phyloP scores from a whole-genome alignment of 2,797 vertebrate genomes.

The Pygocentrus nattereri region DNA sequence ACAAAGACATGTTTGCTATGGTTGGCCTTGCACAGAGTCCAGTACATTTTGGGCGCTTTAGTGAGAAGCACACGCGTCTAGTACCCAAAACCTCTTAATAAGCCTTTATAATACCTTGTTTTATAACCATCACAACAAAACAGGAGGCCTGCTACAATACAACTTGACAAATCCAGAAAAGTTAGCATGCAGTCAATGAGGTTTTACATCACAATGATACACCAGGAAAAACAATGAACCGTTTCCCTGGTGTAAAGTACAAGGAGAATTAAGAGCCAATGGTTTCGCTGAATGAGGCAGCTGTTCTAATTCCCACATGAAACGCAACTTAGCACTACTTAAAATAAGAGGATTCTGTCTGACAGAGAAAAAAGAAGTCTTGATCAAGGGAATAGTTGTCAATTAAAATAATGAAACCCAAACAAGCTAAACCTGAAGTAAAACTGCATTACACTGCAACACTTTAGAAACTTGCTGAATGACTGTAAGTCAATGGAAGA shows the following conservation, averaged over 20 bases:
- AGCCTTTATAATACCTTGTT: constrained; percentile 55
- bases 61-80: constrained; percentile 58
- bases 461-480: not conserved
- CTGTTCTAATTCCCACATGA: constrained; percentile 14
- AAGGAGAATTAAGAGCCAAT: constrained; percentile 46
- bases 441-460: not conserved
- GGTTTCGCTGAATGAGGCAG: constrained; percentile 7
- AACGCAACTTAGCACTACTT: constrained; percentile 41
- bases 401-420: no score
- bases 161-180: constrained; percentile 64
- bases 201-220: constrained; percentile 66
- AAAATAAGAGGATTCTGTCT: constrained; percentile 21
- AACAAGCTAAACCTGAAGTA: not conserved
- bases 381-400: not conserved
- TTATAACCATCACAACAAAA: constrained; percentile 65
- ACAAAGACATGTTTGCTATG: constrained; percentile 70
- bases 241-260: constrained; percentile 58
- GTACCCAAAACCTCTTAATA: constrained; percentile 68
- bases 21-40: constrained; percentile 56
- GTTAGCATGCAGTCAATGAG: constrained; percentile 66
- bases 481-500: no score
- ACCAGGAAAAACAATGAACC: constrained; percentile 63
- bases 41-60: constrained; percentile 58
- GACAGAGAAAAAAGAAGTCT: constrained; percentile 16
- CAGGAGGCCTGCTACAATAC: constrained; percentile 65